These are phyloP conservation scores for Morone chrysops DNA, from an alignment of 2,113 vertebrate species.

Conservation along the genomic window DNA sequence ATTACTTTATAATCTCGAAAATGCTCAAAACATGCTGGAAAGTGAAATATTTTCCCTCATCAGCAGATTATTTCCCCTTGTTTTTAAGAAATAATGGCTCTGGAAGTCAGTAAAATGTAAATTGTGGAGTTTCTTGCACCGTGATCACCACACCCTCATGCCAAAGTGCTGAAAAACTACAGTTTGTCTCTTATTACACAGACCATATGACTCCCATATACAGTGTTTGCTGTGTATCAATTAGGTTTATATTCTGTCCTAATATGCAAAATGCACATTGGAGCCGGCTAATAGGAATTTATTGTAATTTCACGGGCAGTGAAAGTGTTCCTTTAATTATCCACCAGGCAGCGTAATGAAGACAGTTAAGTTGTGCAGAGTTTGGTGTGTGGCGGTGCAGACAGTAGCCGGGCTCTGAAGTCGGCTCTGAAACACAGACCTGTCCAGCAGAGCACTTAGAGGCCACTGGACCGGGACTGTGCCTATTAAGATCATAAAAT, in stretches of 20 bases:
- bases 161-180: not conserved
- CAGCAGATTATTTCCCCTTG: not conserved
- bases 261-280: conserved; percentile 13
- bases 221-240: conserved; percentile 12
- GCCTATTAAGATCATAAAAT: conserved; percentile 78
- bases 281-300: conserved; percentile 51
- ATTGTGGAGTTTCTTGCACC: conserved; percentile 5
- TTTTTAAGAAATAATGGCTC: not conserved
- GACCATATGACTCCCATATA: not conserved
- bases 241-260: conserved; percentile 37
- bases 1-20: not conserved
- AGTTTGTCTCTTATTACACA: not conserved
- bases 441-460: conserved; percentile 75
- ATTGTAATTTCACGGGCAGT: conserved; percentile 49
- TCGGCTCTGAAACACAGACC: conserved; percentile 42
- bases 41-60: not conserved
- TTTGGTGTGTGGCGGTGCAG: conserved; percentile 22
- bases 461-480: conserved; percentile 63
- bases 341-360: conserved; percentile 43
- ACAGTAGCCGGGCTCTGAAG: conserved; percentile 58
- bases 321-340: conserved; percentile 51
- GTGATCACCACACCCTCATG: not conserved
- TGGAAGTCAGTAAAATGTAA: not conserved
- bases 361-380: conserved; percentile 40
- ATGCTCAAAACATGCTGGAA: not conserved